A percentile compares a stretch with the other conserved stretches of the same genome.
phyloP scores from a whole-genome alignment of 2,113 vertebrate genomes.

The Neomonachus schauinslandi region DNA sequence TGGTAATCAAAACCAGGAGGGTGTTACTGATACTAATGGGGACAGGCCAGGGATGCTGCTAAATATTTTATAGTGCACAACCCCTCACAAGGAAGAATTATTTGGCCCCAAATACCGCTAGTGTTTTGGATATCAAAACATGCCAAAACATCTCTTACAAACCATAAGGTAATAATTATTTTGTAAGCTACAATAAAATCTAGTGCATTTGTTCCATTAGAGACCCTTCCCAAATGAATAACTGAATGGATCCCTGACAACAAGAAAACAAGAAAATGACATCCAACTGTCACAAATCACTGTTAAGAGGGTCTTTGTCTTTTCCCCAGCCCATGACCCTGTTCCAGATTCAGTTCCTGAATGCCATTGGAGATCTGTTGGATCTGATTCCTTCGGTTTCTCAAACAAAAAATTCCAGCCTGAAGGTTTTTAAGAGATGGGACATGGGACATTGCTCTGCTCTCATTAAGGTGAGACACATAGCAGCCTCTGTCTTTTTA shows the following conservation, averaged over 20 bases:
- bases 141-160: neutral
- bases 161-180: neutral
- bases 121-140: neutral
- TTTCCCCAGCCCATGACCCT: constrained; percentile 87
- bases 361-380: constrained; percentile 91
- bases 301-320: neutral
- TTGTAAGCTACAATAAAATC: neutral
- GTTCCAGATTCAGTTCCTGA: constrained; percentile 93
- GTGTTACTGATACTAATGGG: neutral
- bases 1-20: neutral
- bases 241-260: neutral
- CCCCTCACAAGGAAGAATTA: neutral
- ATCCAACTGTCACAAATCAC: neutral
- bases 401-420: constrained; percentile 54
- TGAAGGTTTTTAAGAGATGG: constrained; percentile 76
- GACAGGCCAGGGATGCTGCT: neutral
- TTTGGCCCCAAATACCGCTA: neutral
- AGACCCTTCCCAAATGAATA: neutral
- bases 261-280: constrained; percentile 19
- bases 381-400: constrained; percentile 93
- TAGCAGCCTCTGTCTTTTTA: neutral
- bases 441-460: constrained; percentile 96
- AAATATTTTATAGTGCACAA: neutral
- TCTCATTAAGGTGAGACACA: constrained; percentile 93
- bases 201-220: neutral